A percentile compares a stretch with the other conserved stretches of the same genome.
These are phyloP conservation scores for Meganola albula DNA, from an alignment of 2,888 invertebrate genomes.

Conservation along the genomic window DNA sequence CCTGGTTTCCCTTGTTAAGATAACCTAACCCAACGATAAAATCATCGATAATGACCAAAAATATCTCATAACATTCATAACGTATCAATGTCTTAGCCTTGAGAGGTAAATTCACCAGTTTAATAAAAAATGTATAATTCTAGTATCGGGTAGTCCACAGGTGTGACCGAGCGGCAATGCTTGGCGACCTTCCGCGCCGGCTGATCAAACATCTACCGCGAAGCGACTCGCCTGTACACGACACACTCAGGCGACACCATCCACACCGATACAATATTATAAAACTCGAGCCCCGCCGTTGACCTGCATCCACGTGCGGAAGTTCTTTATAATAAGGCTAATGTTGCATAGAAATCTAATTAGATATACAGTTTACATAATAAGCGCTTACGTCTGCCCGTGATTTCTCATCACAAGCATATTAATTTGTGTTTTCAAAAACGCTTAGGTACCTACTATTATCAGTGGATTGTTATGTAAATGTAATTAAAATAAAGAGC, in stretches of 20 bases:
- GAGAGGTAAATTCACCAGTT: no score
- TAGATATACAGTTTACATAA: constrained; percentile 24
- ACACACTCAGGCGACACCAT: no score
- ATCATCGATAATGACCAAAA: no score
- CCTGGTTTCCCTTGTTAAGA: no score
- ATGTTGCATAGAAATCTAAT: constrained; percentile 16
- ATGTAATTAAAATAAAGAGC: no score
- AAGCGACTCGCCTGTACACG: constrained; percentile 8
- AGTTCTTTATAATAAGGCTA: constrained; percentile 21
- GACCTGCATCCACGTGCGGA: constrained; percentile 14
- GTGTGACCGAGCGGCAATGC: constrained; percentile 2
- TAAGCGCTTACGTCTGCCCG: constrained; percentile 14
- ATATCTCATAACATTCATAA: no score
- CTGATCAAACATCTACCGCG: constrained; percentile 22
- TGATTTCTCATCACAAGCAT: constrained; percentile 22
- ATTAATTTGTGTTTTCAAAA: constrained; percentile 9
- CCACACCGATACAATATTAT: constrained; percentile 1
- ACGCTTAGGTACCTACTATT: no score
- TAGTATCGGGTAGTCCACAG: background rate
- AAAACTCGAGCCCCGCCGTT: background rate
- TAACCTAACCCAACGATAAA: no score
- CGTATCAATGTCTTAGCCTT: no score
- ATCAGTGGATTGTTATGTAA: no score
- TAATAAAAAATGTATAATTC: no score
- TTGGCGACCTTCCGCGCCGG: constrained; percentile 23